Base-by-base conservation (phyloP, 53 echinoderm and acorn worm genomes). In the Paracentrotus lividus region DNA sequence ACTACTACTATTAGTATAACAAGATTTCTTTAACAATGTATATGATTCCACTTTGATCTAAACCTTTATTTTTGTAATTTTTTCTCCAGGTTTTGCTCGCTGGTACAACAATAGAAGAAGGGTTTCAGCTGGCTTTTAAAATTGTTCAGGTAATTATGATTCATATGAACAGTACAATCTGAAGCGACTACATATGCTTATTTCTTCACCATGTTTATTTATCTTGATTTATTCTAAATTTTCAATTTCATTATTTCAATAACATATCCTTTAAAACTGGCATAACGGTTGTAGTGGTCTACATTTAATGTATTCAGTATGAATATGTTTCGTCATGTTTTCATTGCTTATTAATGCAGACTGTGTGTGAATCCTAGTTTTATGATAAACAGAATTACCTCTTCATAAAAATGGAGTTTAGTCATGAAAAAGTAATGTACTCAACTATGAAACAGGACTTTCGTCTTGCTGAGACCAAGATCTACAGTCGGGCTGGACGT, bases 401-500 rank as follows among this genome's bases (percentile, higher is more conserved):
- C 36, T 10, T 5, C 36, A 13, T 12, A 76, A 76, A n/a, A n/a
- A n/a, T n/a, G n/a, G n/a, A 23, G 8, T 31, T 42, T 2, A 9
- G 40, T 20, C 44, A 44, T 77, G 44, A 24, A 18, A 77, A 42
- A 23, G 23, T 5, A 12, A 16, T 42, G 23, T 24, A 85, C 26
- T 85, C 21, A 54, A 6, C 16, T 81, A 0, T 49, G 0, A 2
- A 57, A 1, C 85, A 98, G 99, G 96, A 96, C 68, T 97, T 97
- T 67, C 96, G 99, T 6, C 95, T 98, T 23, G 95, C 97, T n/a
- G 97, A 96, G 88, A 92, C 96, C 24, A 85, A 96, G 76, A 96
- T 98, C 58, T 98, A 97, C 94, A 93, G 95, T 95, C 95, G 96
- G 47, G 96, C 96, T 9, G 97, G 97, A 13, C 90, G 96, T 43